Conservation (phyloP, 2,888 invertebrate genomes). For the Sarcophaga rosellei region DNA sequence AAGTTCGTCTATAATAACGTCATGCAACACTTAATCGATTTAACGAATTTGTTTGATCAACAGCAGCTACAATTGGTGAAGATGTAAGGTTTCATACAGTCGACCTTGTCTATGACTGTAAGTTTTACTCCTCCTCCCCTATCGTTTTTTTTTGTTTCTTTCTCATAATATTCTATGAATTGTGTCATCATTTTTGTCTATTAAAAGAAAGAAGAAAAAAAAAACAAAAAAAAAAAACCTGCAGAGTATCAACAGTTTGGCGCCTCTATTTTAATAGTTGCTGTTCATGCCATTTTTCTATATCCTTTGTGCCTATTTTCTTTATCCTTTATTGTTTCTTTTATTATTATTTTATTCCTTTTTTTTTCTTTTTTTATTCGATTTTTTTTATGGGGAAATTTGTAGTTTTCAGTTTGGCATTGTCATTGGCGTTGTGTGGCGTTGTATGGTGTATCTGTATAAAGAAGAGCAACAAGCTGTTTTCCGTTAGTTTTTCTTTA, state of each 20-base stretch:
- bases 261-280: conserved; percentile 48
- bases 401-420: background rate
- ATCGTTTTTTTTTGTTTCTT: background rate
- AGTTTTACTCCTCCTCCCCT: too few species aligned
- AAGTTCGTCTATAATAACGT: too few species aligned
- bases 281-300: background rate
- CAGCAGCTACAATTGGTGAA: too few species aligned
- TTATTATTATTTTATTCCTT: too few species aligned
- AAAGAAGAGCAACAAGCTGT: conserved; percentile 56
- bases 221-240: background rate
- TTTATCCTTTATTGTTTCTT: background rate
- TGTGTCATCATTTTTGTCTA: conserved; percentile 30
- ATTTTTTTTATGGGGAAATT: background rate
- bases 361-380: background rate
- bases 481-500: background rate
- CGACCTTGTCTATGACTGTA: too few species aligned
- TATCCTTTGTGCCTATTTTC: background rate
- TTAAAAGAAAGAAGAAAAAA: background rate
- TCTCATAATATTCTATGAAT: background rate
- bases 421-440: conserved; percentile 3
- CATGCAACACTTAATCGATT: too few species aligned
- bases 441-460: background rate
- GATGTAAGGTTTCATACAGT: too few species aligned
- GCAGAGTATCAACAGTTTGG: conserved; percentile 59
- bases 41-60: too few species aligned